These are phyloP conservation scores for Columba livia DNA, from an alignment of 2,113 vertebrate species.

Conservation along the genomic window DNA sequence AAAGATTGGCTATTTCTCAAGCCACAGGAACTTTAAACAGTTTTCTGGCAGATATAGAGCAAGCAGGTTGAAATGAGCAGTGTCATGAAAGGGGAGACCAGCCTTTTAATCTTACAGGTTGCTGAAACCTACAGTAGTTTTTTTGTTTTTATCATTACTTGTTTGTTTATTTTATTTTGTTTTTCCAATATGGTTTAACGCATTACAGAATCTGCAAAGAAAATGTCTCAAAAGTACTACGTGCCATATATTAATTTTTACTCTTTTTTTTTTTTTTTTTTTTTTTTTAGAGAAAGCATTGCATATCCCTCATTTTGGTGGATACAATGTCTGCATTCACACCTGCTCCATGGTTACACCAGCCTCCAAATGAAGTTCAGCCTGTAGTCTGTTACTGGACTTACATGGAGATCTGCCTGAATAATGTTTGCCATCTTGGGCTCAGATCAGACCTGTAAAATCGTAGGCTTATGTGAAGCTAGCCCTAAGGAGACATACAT, in stretches of 20 bases:
- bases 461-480: background rate
- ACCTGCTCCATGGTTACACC: background rate
- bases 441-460: constrained; percentile 28
- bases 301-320: constrained; percentile 2
- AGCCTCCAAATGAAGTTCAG: background rate
- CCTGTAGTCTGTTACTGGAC: background rate
- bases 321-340: constrained; percentile 43
- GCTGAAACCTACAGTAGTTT: constrained; percentile 9
- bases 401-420: constrained; percentile 20
- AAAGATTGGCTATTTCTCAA: constrained; percentile 65
- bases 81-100: constrained; percentile 51
- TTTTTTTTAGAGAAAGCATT: background rate
- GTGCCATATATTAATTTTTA: background rate
- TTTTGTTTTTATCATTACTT: background rate
- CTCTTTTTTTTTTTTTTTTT: background rate
- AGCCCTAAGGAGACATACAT: background rate
- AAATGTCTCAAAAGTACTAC: background rate
- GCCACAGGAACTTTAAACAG: constrained; percentile 75
- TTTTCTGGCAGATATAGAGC: constrained; percentile 49
- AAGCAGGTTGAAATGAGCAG: constrained; percentile 69
- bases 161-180: background rate
- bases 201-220: background rate
- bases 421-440: constrained; percentile 21
- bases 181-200: background rate
- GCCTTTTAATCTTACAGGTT: constrained; percentile 57